These are phyloP conservation scores for Centropus unirufus DNA, from an alignment of 2,113 vertebrate species.

Conservation along the genomic window DNA sequence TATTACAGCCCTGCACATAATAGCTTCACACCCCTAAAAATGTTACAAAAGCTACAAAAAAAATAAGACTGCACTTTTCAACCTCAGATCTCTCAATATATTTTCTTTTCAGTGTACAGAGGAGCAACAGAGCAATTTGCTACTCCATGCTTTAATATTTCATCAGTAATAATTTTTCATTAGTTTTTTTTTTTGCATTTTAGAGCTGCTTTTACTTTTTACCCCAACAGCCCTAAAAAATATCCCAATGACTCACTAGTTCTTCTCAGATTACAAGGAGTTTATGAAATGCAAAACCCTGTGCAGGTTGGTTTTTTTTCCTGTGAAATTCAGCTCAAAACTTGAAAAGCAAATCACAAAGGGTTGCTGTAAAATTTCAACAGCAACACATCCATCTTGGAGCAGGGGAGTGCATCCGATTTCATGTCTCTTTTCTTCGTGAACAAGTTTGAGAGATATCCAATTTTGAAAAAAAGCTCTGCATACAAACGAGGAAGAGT, in stretches of 20 bases:
- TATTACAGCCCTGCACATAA: background rate
- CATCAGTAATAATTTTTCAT: background rate
- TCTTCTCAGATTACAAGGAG: background rate
- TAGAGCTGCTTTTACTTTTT: background rate
- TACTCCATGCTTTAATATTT: background rate
- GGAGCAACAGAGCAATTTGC: background rate
- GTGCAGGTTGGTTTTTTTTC: background rate
- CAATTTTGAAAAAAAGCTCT: rapidly evolving
- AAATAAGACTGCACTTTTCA: background rate
- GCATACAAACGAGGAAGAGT: background rate
- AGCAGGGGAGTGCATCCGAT: background rate
- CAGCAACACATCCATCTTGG: background rate
- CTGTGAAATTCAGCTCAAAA: background rate
- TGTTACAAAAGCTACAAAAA: background rate
- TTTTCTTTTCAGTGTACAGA: background rate
- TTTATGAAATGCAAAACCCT: background rate
- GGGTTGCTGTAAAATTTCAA: background rate
- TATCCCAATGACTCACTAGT: background rate
- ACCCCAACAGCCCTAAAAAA: background rate
- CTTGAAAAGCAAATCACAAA: background rate
- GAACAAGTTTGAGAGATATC: background rate
- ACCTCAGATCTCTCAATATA: background rate
- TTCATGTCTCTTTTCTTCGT: background rate
- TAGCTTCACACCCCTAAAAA: background rate
- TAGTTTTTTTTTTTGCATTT: background rate